A percentile compares a stretch with the other conserved stretches of the same genome.
phyloP scores from a whole-genome alignment of 2,888 invertebrate species.

The Lapara coniferarum region DNA sequence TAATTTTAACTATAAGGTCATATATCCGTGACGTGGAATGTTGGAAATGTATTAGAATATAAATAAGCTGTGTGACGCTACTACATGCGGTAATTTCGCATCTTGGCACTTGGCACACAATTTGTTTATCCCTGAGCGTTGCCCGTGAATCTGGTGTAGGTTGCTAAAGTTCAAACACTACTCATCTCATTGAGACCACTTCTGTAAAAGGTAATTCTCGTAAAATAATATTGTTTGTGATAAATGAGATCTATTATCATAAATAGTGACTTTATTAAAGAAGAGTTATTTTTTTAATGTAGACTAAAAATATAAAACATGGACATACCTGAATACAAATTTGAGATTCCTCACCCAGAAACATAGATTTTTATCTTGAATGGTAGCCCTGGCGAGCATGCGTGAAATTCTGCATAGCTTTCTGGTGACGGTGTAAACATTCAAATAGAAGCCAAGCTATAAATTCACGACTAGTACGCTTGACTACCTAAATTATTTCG shows the following conservation, averaged over 20 bases:
- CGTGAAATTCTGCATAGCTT: slow-evolving; percentile 23
- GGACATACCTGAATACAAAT: not conserved
- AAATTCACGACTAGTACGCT: not conserved
- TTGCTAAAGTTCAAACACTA: slow-evolving; percentile 63
- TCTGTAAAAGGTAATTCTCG: slow-evolving; percentile 13
- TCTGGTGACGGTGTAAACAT: not conserved
- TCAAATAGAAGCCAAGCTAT: not conserved
- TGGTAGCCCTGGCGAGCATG: slow-evolving; percentile 8
- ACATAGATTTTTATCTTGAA: slow-evolving; percentile 12
- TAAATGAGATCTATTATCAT: no score
- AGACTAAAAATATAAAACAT: not conserved
- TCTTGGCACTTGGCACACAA: slow-evolving; percentile 58
- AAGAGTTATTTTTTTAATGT: not conserved
- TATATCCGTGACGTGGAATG: slow-evolving; percentile 13
- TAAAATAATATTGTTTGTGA: not conserved
- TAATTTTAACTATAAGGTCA: slow-evolving; percentile 11
- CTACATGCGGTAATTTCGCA: slow-evolving; percentile 52
- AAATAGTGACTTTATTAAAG: no score
- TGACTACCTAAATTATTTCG: slow-evolving; percentile 33
- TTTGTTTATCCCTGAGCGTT: slow-evolving; percentile 63
- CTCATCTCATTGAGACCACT: slow-evolving; percentile 45
- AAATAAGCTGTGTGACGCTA: slow-evolving; percentile 52
- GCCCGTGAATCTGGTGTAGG: slow-evolving; percentile 63
- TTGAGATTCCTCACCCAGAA: not conserved
- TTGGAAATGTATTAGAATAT: slow-evolving; percentile 35